Base-by-base conservation (phyloP, 2,888 invertebrate species). In the Lydus trimaculatus region DNA sequence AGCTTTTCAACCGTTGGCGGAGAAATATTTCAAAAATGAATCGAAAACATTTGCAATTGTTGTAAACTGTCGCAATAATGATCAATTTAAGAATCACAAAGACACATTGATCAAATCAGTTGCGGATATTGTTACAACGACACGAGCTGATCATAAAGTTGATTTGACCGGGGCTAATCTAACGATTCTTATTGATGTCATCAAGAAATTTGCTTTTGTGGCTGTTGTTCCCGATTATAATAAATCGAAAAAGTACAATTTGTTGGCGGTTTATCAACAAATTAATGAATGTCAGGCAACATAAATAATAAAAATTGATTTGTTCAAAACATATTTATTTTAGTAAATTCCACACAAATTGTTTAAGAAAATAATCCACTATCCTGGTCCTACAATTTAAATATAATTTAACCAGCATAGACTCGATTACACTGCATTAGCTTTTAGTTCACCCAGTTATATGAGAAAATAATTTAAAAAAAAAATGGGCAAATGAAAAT, bases 141-240 rank as follows among this genome's bases (percentile, higher is more conserved):
- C 91, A 78, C 92, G 94, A 84, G 84, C 89, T 0, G 88, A 89
- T 36, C 94, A 95, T 82, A 92, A 90, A 82, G 95, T 94, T 0
- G 91, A 96, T 85, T 86, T 96, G 72, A 92, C 91, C 79, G 89
- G 89, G 81, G 92, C 97, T 11, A 89, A 93, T 69, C 85, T 93
- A 43, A 91, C 94, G 6, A 89, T 98, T 62, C 87, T 96, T 72
- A 90, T 97, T 33, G 97, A 98, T 87, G 87, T 97, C 58, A 89
- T 97, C 61, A 91, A 92, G 79, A 91, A 91, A 28, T 88, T 92
- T 77, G 95, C 95, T 78, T 91, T 95, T 73, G 80, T 98, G 11
- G 91, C 93, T 70, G 90, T 97, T 66, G 89, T 95, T 31, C 92
- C 92, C 31, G 90, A 95, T 66, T 71, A 71, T 31, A 17, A 69